A percentile compares a stretch with the other conserved stretches of the same genome.
These are phyloP conservation scores for Vombatus ursinus DNA, from an alignment of 2,113 vertebrate species.

Conservation along the genomic window DNA sequence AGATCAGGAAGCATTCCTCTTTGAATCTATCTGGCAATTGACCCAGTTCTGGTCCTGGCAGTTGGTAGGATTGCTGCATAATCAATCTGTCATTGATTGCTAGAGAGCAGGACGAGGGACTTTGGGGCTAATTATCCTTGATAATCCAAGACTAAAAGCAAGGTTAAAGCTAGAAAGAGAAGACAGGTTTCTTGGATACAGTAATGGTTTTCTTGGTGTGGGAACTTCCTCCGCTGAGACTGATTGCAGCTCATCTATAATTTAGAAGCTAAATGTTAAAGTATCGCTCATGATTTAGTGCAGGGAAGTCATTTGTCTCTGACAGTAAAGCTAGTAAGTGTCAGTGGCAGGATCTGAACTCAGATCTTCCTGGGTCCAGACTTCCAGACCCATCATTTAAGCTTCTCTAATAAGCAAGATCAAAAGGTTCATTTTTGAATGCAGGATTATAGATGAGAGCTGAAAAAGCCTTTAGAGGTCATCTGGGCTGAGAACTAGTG, in stretches of 20 bases:
- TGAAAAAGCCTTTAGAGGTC: neutral
- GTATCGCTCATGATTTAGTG: neutral
- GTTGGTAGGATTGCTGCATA: neutral
- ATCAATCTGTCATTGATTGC: neutral
- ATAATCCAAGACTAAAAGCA: neutral
- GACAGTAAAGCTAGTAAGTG: neutral
- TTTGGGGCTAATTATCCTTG: neutral
- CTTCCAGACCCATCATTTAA: neutral
- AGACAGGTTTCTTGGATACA: neutral
- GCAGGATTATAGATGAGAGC: neutral
- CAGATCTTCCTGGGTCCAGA: neutral
- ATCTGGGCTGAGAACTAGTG: neutral
- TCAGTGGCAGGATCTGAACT: neutral
- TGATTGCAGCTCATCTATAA: neutral
- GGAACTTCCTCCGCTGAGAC: neutral
- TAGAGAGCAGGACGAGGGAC: neutral
- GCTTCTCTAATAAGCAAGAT: neutral
- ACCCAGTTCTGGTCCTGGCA: neutral
- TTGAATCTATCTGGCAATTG: neutral
- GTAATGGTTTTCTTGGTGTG: neutral
- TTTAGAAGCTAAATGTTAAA: neutral
- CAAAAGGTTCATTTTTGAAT: neutral
- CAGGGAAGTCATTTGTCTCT: neutral
- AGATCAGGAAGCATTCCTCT: neutral
- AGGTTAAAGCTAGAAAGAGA: neutral